Evolutionary conservation across 2,888 invertebrate genomes (phyloP).

Genomic region (Patella pellucida): DNA sequence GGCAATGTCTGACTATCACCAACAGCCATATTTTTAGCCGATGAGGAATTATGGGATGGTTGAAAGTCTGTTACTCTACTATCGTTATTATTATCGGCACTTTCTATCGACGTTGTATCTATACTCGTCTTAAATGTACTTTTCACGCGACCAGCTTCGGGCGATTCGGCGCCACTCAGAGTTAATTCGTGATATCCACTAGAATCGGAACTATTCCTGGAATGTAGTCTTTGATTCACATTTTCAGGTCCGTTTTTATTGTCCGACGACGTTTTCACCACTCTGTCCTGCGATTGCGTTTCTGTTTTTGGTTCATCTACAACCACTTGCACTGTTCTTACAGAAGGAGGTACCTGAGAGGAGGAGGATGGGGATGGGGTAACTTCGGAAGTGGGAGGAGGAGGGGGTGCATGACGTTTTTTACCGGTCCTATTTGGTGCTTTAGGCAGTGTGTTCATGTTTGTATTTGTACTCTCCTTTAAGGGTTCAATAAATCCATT

Average conservation of each 20-base stretch:
- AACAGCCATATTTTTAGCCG: conserved; percentile 16
- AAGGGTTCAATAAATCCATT: neutral
- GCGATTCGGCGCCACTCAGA: conserved; percentile 66
- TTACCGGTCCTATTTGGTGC: conserved; percentile 44
- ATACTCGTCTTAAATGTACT: conserved; percentile 47
- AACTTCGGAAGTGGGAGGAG: conserved; percentile 47
- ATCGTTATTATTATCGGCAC: conserved; percentile 52
- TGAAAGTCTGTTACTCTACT: conserved; percentile 47
- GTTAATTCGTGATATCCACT: conserved; percentile 82
- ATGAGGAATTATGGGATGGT: conserved; percentile 14
- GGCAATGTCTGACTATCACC: conserved; percentile 33
- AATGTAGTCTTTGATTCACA: conserved; percentile 72
- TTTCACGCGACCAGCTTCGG: conserved; percentile 47
- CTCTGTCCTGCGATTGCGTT: conserved; percentile 41
- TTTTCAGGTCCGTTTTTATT: conserved; percentile 5
- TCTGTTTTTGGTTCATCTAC: conserved; percentile 43
- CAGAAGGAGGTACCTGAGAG: conserved; percentile 30
- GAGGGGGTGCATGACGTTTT: conserved; percentile 70
- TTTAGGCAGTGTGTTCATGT: conserved; percentile 5
- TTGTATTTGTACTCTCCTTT: neutral
- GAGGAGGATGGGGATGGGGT: neutral
- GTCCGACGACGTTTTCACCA: neutral
- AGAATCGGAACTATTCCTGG: conserved; percentile 81
- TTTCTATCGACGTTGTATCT: conserved; percentile 58
- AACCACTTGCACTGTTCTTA: conserved; percentile 42